These are phyloP conservation scores for Cataglyphis altisquamis DNA, from an alignment of 2,888 invertebrate genomes.

Conservation along the genomic window DNA sequence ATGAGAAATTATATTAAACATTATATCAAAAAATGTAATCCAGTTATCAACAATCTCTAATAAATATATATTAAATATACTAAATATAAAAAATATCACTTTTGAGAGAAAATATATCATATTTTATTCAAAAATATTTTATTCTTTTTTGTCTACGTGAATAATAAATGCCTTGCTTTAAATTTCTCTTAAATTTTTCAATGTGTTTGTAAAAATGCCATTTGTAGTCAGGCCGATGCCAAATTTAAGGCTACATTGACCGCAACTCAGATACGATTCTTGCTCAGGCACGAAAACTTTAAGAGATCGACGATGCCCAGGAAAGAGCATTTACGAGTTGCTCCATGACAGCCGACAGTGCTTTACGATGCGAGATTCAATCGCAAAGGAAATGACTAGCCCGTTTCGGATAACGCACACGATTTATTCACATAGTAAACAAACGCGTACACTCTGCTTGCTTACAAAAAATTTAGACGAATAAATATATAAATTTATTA, in stretches of 20 bases:
- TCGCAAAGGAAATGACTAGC: conserved; percentile 47
- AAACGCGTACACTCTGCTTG: neutral
- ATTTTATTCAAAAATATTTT: neutral
- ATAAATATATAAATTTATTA: neutral
- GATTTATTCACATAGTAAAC: conserved; percentile 14
- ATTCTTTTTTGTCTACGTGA: neutral
- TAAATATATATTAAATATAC: neutral
- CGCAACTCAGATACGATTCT: conserved; percentile 23
- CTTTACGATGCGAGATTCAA: conserved; percentile 45
- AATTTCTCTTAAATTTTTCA: neutral
- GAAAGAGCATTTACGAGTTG: conserved; percentile 50
- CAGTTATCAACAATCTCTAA: neutral
- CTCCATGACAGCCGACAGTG: conserved; percentile 23
- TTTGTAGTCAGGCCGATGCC: neutral
- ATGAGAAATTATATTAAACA: conserved; percentile 1
- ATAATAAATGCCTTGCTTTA: neutral
- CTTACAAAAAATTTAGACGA: neutral
- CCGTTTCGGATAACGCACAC: conserved; percentile 15
- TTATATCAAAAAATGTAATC: neutral
- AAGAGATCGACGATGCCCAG: conserved; percentile 29
- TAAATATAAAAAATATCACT: neutral
- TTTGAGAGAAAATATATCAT: neutral
- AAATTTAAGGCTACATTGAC: conserved; percentile 15
- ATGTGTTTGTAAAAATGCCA: neutral
- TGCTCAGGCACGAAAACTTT: conserved; percentile 24